These are phyloP conservation scores for Drosophila subpulchrella DNA, from an alignment of 1,140 invertebrate genomes.

Conservation along the genomic window DNA sequence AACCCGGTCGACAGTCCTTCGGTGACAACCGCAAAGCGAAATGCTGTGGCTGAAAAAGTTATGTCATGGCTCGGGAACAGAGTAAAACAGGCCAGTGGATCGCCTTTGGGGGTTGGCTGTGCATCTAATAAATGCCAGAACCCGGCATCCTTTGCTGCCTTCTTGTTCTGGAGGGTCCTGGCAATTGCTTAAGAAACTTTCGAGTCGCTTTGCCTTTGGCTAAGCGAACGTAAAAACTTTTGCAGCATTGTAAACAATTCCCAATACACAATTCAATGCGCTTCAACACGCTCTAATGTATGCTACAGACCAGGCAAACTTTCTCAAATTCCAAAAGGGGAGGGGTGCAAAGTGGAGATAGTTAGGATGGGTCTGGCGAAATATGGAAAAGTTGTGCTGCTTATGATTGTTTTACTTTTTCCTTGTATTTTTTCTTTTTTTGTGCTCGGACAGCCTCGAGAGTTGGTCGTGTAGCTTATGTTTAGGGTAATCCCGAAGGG, in stretches of 20 bases:
- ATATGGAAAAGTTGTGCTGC: conserved; percentile 57
- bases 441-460: conserved; percentile 11
- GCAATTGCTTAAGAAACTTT: conserved; percentile 79
- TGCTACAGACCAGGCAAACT: conserved; percentile 45
- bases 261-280: conserved; percentile 82
- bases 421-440: neutral
- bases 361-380: conserved; percentile 31
- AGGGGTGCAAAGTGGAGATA: conserved; percentile 5
- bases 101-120: conserved; percentile 47
- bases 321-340: neutral
- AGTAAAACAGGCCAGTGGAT: conserved; percentile 23
- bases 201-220: conserved; percentile 71
- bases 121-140: conserved; percentile 80
- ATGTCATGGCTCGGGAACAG: conserved; percentile 36
- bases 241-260: conserved; percentile 82
- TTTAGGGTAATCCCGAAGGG: conserved; percentile 43
- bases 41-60: conserved; percentile 69
- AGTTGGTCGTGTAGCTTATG: conserved; percentile 48
- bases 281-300: conserved; percentile 81
- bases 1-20: conserved; percentile 28
- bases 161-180: conserved; percentile 23
- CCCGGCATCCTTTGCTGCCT: conserved; percentile 10
- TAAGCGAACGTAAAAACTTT: conserved; percentile 81
- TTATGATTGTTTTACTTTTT: conserved; percentile 78
- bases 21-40: conserved; percentile 59